These are phyloP conservation scores for Telmatochromis brichardi DNA, from an alignment of 2,113 vertebrate species.

Conservation along the genomic window DNA sequence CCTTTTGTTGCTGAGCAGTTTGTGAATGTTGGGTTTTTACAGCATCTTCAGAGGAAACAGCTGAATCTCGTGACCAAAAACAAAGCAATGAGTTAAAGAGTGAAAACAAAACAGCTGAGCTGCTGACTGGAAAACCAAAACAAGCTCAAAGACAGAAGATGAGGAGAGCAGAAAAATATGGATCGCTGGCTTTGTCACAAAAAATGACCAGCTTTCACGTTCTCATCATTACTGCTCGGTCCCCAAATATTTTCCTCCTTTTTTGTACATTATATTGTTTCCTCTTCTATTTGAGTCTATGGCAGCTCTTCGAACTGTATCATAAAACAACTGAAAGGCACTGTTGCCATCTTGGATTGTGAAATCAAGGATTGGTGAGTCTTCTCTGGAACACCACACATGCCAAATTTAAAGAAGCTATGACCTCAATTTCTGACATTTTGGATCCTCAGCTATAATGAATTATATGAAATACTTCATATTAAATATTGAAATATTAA, in stretches of 20 bases:
- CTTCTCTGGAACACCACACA: not conserved
- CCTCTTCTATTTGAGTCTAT: not conserved
- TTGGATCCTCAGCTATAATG: not conserved
- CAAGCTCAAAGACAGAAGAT: not conserved
- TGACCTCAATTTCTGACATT: not conserved
- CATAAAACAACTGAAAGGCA: not conserved
- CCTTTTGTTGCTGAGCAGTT: not conserved
- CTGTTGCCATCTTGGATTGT: not conserved
- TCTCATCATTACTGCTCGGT: not conserved
- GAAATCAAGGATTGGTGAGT: not conserved
- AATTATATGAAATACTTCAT: not conserved
- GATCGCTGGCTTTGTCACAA: not conserved
- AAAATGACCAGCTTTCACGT: not conserved
- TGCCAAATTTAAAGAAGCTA: not conserved
- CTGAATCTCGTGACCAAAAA: not conserved
- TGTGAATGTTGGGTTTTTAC: not conserved
- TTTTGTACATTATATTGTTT: not conserved
- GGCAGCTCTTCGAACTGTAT: not conserved
- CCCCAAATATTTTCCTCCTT: not conserved
- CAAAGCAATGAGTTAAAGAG: not conserved
- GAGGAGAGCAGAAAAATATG: not conserved
- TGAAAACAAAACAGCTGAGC: not conserved
- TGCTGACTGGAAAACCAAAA: not conserved
- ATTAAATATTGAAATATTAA: not conserved
- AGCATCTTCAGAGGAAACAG: not conserved